A percentile compares a stretch with the other conserved stretches of the same genome.
phyloP scores from a whole-genome alignment of 2,113 vertebrate species.

The Ctenodactylus gundi region DNA sequence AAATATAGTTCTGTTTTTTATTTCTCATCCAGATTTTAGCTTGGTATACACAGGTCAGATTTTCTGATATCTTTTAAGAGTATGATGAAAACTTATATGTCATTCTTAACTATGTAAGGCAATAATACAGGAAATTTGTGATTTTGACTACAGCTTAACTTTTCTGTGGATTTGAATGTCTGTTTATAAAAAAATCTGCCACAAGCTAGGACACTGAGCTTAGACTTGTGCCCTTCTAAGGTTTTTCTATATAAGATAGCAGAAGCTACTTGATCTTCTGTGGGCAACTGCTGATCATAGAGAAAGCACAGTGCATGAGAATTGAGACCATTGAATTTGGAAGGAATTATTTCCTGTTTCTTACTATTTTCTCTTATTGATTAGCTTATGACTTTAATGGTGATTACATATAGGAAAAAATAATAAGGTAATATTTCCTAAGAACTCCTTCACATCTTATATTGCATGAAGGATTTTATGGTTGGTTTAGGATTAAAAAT shows the following conservation, averaged over 20 bases:
- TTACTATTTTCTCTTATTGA: not conserved
- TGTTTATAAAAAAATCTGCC: not conserved
- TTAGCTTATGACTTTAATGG: not conserved
- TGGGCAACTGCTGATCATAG: not conserved
- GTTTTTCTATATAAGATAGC: not conserved
- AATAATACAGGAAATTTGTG: not conserved
- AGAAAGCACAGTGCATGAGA: not conserved
- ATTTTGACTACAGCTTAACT: slow-evolving; percentile 11
- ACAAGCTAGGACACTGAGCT: not conserved
- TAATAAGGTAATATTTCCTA: not conserved
- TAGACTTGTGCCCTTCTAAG: not conserved
- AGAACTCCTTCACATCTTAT: not conserved
- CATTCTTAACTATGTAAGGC: not conserved
- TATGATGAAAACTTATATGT: not conserved
- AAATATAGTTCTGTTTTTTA: not conserved
- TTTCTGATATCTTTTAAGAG: slow-evolving; percentile 10
- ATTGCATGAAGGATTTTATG: slow-evolving; percentile 5
- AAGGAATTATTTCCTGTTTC: not conserved
- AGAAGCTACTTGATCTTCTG: not conserved
- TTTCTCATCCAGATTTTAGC: slow-evolving; percentile 6
- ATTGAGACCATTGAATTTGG: not conserved
- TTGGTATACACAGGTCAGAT: not conserved
- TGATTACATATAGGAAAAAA: not conserved
- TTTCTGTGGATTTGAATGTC: not conserved
- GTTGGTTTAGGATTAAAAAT: slow-evolving; percentile 4